Evolutionary conservation across 2,888 invertebrate species (phyloP), one percentile per base, ranked within the genome.

Genomic region (Meliscaeva auricollis): DNA sequence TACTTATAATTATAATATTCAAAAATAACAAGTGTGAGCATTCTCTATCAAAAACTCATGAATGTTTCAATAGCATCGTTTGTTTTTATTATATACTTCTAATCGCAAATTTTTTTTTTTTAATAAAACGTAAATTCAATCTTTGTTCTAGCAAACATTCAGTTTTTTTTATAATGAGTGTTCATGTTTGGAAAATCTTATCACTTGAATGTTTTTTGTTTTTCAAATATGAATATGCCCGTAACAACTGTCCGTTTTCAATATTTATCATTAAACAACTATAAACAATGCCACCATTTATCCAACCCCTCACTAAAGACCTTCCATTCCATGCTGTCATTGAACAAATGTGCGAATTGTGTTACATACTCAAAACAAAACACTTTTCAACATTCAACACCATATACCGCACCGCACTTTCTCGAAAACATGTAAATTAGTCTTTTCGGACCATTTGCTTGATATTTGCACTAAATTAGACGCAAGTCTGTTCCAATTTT

Each of bases 391-490:
- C 56, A 66, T 46, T 54, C 62, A 30, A 30, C 26, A 46, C 54
- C 15, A 6, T 44, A 62, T 30, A 52, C 35, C 66, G 9, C 58
- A 38, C 35, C 38, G 13, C 9, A 38, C 38, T 11, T 13, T 13
- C 17, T 44, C 30, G 38, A 68, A 58, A 66, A 15, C 72, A 81
- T 75, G 74, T 85, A 81, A 85, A 85, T 77, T 32, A 50, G 17
- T 73, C 62, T 58, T 70, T 76, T 77, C 85, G 73, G 80, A 79
- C 87, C 88, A 88, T 88, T 85, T 87, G 88, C 84, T 85, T 85
- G 87, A 89, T 90, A 91, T 91, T 91, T 90, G 91, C 90, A 89
- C 89, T 89, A 88, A 89, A 89, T 90, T 90, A 88, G 82, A 87
- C 78, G 89, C 88, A 90, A 91, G 90, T 90, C 90, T 90, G 90